These are phyloP conservation scores for Erethizon dorsatum DNA, from an alignment of 2,797 vertebrate species.

Conservation along the genomic window DNA sequence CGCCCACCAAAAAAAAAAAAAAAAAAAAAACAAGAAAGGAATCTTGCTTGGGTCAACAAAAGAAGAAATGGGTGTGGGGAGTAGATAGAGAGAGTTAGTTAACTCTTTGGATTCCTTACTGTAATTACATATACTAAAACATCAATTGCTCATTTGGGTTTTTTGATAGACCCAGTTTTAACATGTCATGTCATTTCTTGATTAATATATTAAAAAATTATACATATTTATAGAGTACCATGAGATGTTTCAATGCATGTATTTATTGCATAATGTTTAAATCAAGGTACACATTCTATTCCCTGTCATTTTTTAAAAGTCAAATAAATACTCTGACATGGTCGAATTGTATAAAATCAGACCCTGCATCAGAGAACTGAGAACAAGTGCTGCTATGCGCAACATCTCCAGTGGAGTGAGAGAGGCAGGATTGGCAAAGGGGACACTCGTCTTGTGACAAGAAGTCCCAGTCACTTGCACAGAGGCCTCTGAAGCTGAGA, in stretches of 20 bases:
- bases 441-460: no score
- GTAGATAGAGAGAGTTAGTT: background rate
- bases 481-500: background rate
- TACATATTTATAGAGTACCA: background rate
- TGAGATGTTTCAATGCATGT: background rate
- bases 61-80: background rate
- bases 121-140: slow-evolving; percentile 36
- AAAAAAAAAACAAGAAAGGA: slow-evolving; percentile 58
- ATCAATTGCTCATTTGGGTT: background rate
- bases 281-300: background rate
- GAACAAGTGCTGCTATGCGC: background rate
- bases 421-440: background rate
- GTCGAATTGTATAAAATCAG: background rate
- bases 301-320: background rate
- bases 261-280: background rate
- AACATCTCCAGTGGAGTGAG: background rate
- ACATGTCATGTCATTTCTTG: background rate
- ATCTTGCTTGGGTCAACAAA: slow-evolving; percentile 14
- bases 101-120: slow-evolving; percentile 15
- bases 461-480: background rate
- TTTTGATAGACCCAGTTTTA: background rate
- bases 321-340: background rate
- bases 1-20: no score
- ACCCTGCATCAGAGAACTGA: background rate
- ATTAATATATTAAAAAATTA: background rate